A percentile compares a stretch with the other conserved stretches of the same genome.
These are phyloP conservation scores for Lasioglossum marginatum DNA, from an alignment of 2,888 invertebrate genomes.

Conservation along the genomic window DNA sequence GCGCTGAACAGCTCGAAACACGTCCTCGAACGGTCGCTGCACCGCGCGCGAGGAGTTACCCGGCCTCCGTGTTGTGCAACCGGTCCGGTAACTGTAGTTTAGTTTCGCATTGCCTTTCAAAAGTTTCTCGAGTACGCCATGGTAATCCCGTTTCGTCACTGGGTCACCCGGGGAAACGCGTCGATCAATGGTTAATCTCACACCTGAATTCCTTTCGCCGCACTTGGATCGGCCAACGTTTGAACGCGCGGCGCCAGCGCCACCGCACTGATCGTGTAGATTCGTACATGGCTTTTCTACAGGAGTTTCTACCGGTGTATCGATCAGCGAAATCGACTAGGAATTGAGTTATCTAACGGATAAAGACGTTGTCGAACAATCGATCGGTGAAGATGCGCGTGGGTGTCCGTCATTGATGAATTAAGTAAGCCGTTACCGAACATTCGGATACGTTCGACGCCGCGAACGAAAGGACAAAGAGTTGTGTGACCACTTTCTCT, in stretches of 20 bases:
- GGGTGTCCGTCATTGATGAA: conserved; percentile 14
- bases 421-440: conserved; percentile 30
- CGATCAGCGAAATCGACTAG: no score
- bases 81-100: conserved; percentile 76
- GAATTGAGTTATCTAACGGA: neutral
- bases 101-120: conserved; percentile 72
- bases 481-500: conserved; percentile 55
- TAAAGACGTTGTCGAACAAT: neutral
- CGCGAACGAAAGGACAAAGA: conserved; percentile 51
- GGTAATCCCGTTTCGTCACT: conserved; percentile 24
- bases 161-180: conserved; percentile 26
- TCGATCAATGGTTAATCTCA: conserved; percentile 12
- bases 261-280: neutral
- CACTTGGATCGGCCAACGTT: neutral
- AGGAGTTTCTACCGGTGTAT: neutral
- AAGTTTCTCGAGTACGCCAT: conserved; percentile 70
- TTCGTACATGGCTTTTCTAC: neutral
- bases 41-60: conserved; percentile 79
- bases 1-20: conserved; percentile 78
- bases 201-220: conserved; percentile 4
- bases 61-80: conserved; percentile 79
- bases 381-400: neutral
- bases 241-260: neutral
- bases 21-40: conserved; percentile 84
- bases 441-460: neutral